phyloP scores from a whole-genome alignment of 2,888 invertebrate species.

The Sepioteuthis lessoniana region DNA sequence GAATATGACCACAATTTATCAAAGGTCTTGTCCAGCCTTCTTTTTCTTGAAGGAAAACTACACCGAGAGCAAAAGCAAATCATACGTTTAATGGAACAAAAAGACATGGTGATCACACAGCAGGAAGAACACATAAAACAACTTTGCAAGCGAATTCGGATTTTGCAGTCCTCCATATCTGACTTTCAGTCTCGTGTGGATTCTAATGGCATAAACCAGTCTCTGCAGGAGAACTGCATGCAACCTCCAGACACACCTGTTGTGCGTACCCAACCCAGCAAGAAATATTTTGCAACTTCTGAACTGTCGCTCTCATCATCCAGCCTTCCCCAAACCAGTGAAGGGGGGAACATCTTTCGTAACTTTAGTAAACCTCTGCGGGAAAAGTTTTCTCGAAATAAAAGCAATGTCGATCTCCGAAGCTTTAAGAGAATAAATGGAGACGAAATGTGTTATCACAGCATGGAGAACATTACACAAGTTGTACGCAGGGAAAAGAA shows the following conservation, averaged over 20 bases:
- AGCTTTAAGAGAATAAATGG: conserved; percentile 39
- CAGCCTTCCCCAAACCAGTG: not conserved
- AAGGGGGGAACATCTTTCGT: conserved; percentile 13
- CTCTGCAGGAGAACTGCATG: conserved; percentile 50
- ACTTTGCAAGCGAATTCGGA: conserved; percentile 61
- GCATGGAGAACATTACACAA: conserved; percentile 44
- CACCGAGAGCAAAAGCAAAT: conserved; percentile 62
- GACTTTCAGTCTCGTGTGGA: conserved; percentile 62
- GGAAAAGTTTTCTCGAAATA: conserved; percentile 64
- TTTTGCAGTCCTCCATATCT: conserved; percentile 61
- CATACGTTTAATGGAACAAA: conserved; percentile 57
- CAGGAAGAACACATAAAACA: conserved; percentile 63
- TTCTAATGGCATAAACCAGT: conserved; percentile 58
- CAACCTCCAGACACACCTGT: not conserved
- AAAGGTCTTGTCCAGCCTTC: conserved; percentile 51
- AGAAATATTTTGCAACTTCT: not conserved
- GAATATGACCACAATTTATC: conserved; percentile 46
- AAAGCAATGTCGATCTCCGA: conserved; percentile 63
- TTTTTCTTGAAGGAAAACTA: conserved; percentile 65
- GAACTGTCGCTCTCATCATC: not conserved
- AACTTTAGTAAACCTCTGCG: conserved; percentile 46
- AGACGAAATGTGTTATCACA: not conserved
- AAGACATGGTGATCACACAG: conserved; percentile 60
- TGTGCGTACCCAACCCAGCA: not conserved
- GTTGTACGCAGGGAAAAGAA: conserved; percentile 25